Evolutionary conservation across 2,888 invertebrate species (phyloP), one percentile per base, ranked within the genome.

Genomic region (Hypselothyrea guttata): DNA sequence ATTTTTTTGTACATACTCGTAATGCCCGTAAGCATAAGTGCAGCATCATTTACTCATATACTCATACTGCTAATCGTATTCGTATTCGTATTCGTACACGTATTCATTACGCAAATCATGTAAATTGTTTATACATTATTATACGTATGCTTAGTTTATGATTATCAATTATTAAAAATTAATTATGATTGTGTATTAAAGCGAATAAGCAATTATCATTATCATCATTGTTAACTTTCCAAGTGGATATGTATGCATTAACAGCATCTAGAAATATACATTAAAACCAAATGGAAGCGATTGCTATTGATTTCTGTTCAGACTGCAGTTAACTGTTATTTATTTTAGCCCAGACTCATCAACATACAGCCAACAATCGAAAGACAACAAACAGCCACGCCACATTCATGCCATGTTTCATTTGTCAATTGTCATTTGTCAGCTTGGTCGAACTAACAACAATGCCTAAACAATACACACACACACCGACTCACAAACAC

Each of bases 91-190:
- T 38, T 48, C 61, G 52, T 52, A 58, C 60, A 51, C 53, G 48
- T 49, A 48, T 66, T 65, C 57, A 59, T 59, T 62, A 75, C 62
- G 67, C 66, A 56, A 69, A 77, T 70, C 60, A 79, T 84, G 84
- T 75, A 68, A 76, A 68, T 58, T 72, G 62, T 68, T 81, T 64
- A 57, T 38, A 7, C 51, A 68, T 68, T 61, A 60, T 77, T 75
- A 63, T 66, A n/a, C n/a, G n/a, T 42, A 63, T 58, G 45, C 49
- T 67, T 55, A 45, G 11, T 31, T 49, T 54, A 15, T 52, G 57
- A 67, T 41, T 61, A 68, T 44, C 51, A 37, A 51, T 44, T 55
- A 54, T 62, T 68, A 56, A 46, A 54, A 45, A 66, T 65, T 48
- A 52, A 37, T 40, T 70, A 67, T 42, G 33, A 52, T 58, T 59